phyloP scores from a whole-genome alignment of 2,888 invertebrate species.

The Drosophila quinaria region DNA sequence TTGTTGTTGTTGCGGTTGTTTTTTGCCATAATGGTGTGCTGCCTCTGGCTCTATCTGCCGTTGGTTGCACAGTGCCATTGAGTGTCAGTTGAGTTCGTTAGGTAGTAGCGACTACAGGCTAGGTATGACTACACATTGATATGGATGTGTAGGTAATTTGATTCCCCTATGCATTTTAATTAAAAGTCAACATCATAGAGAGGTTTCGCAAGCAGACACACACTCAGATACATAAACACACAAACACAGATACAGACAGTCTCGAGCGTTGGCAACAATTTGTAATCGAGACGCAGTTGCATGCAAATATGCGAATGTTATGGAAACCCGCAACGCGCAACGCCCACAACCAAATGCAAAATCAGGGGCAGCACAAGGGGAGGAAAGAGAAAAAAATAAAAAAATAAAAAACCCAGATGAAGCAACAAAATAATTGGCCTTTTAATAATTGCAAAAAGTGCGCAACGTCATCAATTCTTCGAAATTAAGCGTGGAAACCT shows the following conservation, averaged over 20 bases:
- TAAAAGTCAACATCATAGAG: constrained; percentile 73
- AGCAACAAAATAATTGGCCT: constrained; percentile 39
- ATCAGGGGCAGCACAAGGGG: constrained; percentile 23
- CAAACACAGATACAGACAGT: constrained; percentile 13
- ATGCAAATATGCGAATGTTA: constrained; percentile 64
- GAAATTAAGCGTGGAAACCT: constrained; percentile 17
- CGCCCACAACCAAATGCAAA: constrained; percentile 51
- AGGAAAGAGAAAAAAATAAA: not conserved
- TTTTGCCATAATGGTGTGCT: constrained; percentile 70
- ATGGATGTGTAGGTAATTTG: constrained; percentile 70
- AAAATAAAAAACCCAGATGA: constrained; percentile 23
- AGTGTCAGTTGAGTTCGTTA: constrained; percentile 34
- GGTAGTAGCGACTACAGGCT: constrained; percentile 41
- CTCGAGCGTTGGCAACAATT: constrained; percentile 57
- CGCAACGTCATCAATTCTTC: constrained; percentile 2
- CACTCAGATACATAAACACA: constrained; percentile 18
- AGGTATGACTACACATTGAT: constrained; percentile 22
- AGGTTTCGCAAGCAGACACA: constrained; percentile 40
- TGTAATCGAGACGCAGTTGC: constrained; percentile 66
- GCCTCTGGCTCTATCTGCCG: constrained; percentile 29
- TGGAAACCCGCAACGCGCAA: constrained; percentile 41
- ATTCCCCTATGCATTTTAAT: constrained; percentile 80
- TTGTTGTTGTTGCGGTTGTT: constrained; percentile 46
- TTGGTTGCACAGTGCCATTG: constrained; percentile 31
- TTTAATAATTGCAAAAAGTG: constrained; percentile 35